phyloP scores from a whole-genome alignment of 2,797 vertebrate genomes.

The Nasua narica region DNA sequence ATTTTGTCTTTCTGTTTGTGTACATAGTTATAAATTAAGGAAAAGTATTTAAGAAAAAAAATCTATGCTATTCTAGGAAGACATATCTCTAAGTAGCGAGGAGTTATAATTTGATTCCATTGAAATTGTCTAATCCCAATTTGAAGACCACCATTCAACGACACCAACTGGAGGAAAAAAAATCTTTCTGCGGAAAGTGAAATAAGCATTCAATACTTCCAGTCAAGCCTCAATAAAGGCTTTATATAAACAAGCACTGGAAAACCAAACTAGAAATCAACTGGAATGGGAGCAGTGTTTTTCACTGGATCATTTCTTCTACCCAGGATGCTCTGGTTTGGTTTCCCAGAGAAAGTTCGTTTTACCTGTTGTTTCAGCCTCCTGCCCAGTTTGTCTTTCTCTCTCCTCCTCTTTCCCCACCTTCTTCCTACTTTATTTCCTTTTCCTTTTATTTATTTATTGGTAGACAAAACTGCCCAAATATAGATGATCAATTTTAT shows the following conservation, averaged over 20 bases:
- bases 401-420: fast-evolving
- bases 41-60: not conserved
- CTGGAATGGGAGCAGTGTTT: not conserved
- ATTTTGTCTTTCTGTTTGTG: not conserved
- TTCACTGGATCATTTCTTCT: not conserved
- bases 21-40: not conserved
- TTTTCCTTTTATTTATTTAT: no score
- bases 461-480: not conserved
- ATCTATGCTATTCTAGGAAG: not conserved
- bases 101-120: not conserved
- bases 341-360: not conserved
- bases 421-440: fast-evolving
- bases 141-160: not conserved
- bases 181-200: not conserved
- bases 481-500: not conserved
- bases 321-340: not conserved
- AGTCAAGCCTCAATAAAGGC: not conserved
- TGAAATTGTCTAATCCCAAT: not conserved
- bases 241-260: not conserved
- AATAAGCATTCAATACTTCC: not conserved
- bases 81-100: not conserved
- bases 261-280: not conserved
- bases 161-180: not conserved
- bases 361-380: not conserved
- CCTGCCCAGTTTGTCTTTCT: not conserved